Conservation (phyloP, 2,888 invertebrate genomes). For the Aphodius sticticus region DNA sequence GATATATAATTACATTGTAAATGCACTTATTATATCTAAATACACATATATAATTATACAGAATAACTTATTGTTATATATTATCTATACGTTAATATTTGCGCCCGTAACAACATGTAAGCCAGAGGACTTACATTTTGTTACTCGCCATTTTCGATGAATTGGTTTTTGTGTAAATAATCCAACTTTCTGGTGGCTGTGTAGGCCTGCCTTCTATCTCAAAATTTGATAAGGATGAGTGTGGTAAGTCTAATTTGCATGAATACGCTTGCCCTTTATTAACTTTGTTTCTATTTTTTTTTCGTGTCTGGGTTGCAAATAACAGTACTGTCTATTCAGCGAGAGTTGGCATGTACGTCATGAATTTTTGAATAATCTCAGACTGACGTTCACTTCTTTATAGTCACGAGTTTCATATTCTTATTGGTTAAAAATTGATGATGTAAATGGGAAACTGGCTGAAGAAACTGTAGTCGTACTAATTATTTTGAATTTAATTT, state of each 20-base stretch:
- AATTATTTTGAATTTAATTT: too few relatives aligned
- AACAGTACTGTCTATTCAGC: not conserved
- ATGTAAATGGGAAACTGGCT: too few relatives aligned
- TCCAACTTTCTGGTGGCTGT: conserved; percentile 39
- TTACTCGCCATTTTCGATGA: conserved; percentile 5
- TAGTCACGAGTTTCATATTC: too few relatives aligned
- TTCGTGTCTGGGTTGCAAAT: not conserved
- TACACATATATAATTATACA: not conserved
- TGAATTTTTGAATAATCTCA: too few relatives aligned
- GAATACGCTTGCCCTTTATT: conserved; percentile 8
- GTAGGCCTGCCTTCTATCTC: conserved; percentile 50
- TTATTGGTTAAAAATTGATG: too few relatives aligned
- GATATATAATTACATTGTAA: not conserved
- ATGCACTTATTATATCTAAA: not conserved
- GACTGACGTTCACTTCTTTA: too few relatives aligned
- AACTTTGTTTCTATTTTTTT: conserved; percentile 20
- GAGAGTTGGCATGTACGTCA: too few relatives aligned
- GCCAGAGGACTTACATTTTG: conserved; percentile 27
- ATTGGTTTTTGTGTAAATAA: conserved; percentile 29
- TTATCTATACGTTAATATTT: not conserved
- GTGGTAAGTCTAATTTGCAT: conserved; percentile 45
- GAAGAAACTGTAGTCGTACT: too few relatives aligned
- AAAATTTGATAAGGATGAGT: conserved; percentile 48
- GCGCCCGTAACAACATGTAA: not conserved
- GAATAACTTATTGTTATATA: conserved; percentile 10